These are phyloP conservation scores for Marasmarcha lunaedactyla DNA, from an alignment of 2,888 invertebrate genomes.

Conservation along the genomic window DNA sequence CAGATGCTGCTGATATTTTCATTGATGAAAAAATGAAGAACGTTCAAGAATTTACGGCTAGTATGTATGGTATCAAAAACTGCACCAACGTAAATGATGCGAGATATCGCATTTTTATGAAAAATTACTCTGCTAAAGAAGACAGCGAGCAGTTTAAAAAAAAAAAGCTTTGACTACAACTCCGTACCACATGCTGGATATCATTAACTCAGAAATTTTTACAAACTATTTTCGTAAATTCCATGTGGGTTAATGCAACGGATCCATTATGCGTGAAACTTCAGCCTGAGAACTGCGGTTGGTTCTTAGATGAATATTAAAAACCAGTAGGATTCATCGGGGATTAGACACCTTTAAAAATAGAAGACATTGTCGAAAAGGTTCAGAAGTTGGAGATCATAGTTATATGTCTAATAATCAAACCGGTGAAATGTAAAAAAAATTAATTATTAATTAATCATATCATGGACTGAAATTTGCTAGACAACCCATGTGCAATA, in stretches of 20 bases:
- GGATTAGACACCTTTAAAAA: constrained; percentile 9
- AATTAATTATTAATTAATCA: constrained; percentile 2
- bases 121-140: constrained; percentile 22
- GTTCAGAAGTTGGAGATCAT: too few relatives aligned
- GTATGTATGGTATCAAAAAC: constrained; percentile 23
- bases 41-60: constrained; percentile 26
- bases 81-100: constrained; percentile 23
- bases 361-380: constrained; percentile 4
- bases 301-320: constrained; percentile 14
- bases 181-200: constrained; percentile 6
- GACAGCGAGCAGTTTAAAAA: constrained; percentile 21
- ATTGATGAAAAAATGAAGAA: constrained; percentile 23
- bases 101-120: constrained; percentile 22
- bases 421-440: too few relatives aligned
- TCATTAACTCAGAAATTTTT: constrained; percentile 5
- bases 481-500: not conserved
- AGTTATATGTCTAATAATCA: too few relatives aligned
- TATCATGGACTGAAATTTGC: constrained; percentile 1
- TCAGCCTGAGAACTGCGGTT: constrained; percentile 19
- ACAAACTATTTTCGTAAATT: constrained; percentile 11
- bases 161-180: constrained; percentile 6
- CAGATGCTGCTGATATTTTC: constrained; percentile 16
- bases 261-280: constrained; percentile 17
- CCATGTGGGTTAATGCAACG: constrained; percentile 19
- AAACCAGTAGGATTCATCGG: constrained; percentile 14